Conservation (phyloP, 2,888 invertebrate species). For the Volucella bombylans region DNA sequence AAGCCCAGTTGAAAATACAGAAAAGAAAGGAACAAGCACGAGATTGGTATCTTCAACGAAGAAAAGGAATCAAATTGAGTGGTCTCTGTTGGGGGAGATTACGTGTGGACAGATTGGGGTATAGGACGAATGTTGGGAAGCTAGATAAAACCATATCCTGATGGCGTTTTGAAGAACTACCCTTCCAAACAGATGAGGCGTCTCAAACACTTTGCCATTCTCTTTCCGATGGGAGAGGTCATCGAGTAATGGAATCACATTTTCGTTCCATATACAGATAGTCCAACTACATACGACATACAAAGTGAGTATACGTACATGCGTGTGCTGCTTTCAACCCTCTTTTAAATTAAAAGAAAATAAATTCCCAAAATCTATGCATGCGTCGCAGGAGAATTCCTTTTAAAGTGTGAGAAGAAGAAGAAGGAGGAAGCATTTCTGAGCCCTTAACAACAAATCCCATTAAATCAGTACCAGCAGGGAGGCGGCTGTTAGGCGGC, state of each 20-base stretch:
- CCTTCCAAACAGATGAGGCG: too few relatives aligned
- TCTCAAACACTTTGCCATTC: too few relatives aligned
- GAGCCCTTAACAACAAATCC: constrained; percentile 50
- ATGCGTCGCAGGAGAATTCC: constrained; percentile 12
- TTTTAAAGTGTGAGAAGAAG: constrained; percentile 7
- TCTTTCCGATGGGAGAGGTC: too few relatives aligned
- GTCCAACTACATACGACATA: too few relatives aligned
- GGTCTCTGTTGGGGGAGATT: constrained; percentile 13
- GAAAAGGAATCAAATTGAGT: constrained; percentile 49
- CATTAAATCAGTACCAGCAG: constrained; percentile 60
- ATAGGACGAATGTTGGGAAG: neutral
- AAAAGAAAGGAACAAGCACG: constrained; percentile 1
- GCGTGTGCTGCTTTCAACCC: too few relatives aligned
- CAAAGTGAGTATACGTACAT: too few relatives aligned
- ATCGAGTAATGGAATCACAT: too few relatives aligned
- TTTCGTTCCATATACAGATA: too few relatives aligned
- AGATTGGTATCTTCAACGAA: neutral
- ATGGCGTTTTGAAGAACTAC: too few relatives aligned
- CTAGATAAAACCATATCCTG: neutral
- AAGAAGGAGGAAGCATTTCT: constrained; percentile 15
- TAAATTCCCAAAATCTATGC: neutral
- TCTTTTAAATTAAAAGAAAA: too few relatives aligned
- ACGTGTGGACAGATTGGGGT: constrained; percentile 27
- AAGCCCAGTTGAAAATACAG: constrained; percentile 7
- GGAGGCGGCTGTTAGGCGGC: constrained; percentile 54